Evolutionary conservation across 2,797 vertebrate species (phyloP), one percentile per base, ranked within the genome.

Genomic region (Ceryle rudis): DNA sequence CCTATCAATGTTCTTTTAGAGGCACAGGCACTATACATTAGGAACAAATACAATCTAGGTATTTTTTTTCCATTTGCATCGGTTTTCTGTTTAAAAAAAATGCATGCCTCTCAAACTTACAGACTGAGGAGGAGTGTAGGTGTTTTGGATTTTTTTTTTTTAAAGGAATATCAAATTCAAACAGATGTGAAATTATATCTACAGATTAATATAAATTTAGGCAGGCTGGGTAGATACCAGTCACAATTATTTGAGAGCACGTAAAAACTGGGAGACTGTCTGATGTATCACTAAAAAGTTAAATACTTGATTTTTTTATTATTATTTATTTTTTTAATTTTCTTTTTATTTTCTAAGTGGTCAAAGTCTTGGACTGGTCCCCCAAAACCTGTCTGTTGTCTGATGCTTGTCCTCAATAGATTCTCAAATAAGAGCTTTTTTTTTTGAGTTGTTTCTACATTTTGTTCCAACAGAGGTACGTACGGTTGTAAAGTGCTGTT

Each of bases 401-500:
- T 89, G 65, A 66, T 21, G 46, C 14, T 86, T 12, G 3, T 84
- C 51, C 5, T 64, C 39, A 57, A 64, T 23, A n/a, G 78, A 44
- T 85, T 55, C 28, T 82, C 28, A 70, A 85, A 22, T 31, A 73
- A 33, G n/a, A 93, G 64, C 15, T 84, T 44, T 4, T 25, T 84
- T 44, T 4, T 25, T 52, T 37, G 3, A 74, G 61, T 39, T 74
- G 14, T 49, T 87, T 60, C 44, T 88, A 8, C 8, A 17, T 86
- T 79, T 84, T 95, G 35, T 93, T 94, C 54, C 51, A 88, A 1
- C 39, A 65, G 58, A 93, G 52, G 77, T 95, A 70, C 80, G 77
- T 95, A 70, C 80, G 37, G 44, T 88, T 95, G 55, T 75, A 73
- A 81, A 82, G 33, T 90, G 41, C 54, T 83, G 73, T 94, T 93